Evolutionary conservation across 2,113 vertebrate species (phyloP).

Genomic region (Passer domesticus): DNA sequence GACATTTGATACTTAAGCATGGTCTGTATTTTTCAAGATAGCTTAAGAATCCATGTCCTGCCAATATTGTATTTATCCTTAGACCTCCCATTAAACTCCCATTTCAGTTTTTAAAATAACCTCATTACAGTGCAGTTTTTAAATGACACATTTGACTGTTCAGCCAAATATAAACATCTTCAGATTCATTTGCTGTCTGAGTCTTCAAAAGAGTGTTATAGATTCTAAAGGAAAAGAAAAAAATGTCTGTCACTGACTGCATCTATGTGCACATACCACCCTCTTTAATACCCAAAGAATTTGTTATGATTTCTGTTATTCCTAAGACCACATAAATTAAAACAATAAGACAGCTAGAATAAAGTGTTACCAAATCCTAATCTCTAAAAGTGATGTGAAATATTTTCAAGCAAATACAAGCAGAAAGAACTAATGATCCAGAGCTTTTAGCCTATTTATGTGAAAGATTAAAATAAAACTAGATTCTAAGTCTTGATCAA

Average conservation of each 20-base stretch:
- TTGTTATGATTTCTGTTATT: conserved; percentile 53
- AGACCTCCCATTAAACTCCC: neutral
- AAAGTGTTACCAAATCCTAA: conserved; percentile 60
- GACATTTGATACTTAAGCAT: neutral
- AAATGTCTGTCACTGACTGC: neutral
- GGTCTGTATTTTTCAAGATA: neutral
- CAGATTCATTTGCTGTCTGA: neutral
- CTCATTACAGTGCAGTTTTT: neutral
- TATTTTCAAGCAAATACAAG: conserved; percentile 56
- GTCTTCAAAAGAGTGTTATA: neutral
- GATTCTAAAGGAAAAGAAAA: neutral
- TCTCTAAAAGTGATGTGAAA: conserved; percentile 40
- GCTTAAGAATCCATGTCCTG: neutral
- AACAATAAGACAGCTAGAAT: conserved; percentile 57
- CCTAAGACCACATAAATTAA: conserved; percentile 42
- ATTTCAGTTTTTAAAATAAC: neutral
- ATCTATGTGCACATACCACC: neutral
- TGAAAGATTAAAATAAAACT: conserved; percentile 32
- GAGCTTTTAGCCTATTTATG: conserved; percentile 29
- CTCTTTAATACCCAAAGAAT: conserved; percentile 42
- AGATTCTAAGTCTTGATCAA: neutral
- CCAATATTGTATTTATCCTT: neutral
- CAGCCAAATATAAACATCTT: neutral
- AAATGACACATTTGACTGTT: neutral
- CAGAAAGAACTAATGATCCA: neutral